phyloP scores from a whole-genome alignment of 1,140 invertebrate genomes.

The Drosophila varians region DNA sequence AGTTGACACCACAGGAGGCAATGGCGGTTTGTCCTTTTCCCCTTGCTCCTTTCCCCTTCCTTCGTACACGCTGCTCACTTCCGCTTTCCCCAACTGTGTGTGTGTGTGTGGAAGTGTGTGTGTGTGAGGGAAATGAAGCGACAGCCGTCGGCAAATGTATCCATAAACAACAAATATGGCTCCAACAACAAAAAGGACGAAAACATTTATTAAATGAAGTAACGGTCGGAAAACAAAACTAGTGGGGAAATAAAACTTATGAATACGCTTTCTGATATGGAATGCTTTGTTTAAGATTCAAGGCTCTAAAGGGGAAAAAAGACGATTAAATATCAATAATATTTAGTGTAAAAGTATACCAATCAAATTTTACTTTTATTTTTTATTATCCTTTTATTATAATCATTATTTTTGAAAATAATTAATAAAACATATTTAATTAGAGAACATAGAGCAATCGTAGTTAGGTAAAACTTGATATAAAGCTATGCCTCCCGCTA shows the following conservation, averaged over 20 bases:
- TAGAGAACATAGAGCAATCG: conserved; percentile 10
- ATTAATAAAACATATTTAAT: neutral
- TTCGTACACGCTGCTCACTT: conserved; percentile 59
- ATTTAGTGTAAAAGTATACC: too few relatives aligned
- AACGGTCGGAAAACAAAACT: conserved; percentile 36
- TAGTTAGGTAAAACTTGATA: neutral
- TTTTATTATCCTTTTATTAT: neutral
- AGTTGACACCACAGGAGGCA: conserved; percentile 67
- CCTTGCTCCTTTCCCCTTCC: conserved; percentile 5
- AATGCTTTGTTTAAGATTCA: too few relatives aligned
- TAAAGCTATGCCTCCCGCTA: conserved; percentile 17
- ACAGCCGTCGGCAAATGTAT: conserved; percentile 77
- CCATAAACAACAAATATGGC: conserved; percentile 66
- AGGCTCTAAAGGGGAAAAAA: too few relatives aligned
- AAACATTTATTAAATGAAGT: conserved; percentile 78
- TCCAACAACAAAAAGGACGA: conserved; percentile 38
- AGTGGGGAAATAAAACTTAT: conserved; percentile 5
- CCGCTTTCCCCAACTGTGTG: conserved; percentile 27
- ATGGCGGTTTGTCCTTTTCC: conserved; percentile 31
- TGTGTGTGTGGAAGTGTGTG: conserved; percentile 28
- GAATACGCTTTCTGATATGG: conserved; percentile 3
- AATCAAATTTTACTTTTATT: too few relatives aligned
- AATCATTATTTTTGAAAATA: neutral
- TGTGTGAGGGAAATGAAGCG: conserved; percentile 67
- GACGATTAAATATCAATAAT: too few relatives aligned